Base-by-base conservation (phyloP, 2,797 vertebrate genomes). In the Meriones psammophilus region DNA sequence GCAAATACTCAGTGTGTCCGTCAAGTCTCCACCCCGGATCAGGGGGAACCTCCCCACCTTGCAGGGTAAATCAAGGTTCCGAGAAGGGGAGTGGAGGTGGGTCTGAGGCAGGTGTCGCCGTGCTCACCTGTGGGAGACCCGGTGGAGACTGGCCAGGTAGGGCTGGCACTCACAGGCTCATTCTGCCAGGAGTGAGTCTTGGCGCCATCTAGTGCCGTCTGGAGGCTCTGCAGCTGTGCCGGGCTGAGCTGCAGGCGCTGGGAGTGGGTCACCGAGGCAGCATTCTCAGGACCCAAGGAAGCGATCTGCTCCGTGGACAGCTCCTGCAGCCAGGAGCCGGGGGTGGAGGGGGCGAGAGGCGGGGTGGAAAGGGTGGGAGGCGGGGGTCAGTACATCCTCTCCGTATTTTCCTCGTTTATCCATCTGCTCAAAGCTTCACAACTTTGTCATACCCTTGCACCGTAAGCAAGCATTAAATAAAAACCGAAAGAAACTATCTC, bases 211-310 rank as follows among this genome's bases (percentile, higher is more conserved):
- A 98, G 97, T 0, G 98, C 98, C 88, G 97, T 54, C 92, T 89
- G 97, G 91, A 99, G 98, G 97, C 98, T 98, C 88, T 97, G 98
- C 94, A 99, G 97, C 97, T 99, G 99, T 0, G 80, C 2, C 1
- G 76, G 9, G 88, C 95, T 97, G 91, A 99, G 98, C 0, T 0
- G 97, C 58, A 97, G 66, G 7, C 95, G 96, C 97, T 99, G 99
- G 0, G 42, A 92, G 1, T 62, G 95, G 3, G 98, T 98, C 77
- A 99, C 98, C 26, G 97, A n/a, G 0, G 98, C 98, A 0, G 99
- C 99, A 15, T 99, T 99, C 96, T 98, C 98, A 0, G 98, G 98
- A 30, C 99, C 99, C 89, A 99, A 80, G 81, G 93, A 97, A 39
- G 97, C 97, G 73, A 99, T 98, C 95, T 99, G 99, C 46, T 98